Percentiles rank a stretch among this genome's conserved stretches.
These are phyloP conservation scores for Pelecanoides urinatrix DNA, from an alignment of 2,113 vertebrate species.

Conservation along the genomic window DNA sequence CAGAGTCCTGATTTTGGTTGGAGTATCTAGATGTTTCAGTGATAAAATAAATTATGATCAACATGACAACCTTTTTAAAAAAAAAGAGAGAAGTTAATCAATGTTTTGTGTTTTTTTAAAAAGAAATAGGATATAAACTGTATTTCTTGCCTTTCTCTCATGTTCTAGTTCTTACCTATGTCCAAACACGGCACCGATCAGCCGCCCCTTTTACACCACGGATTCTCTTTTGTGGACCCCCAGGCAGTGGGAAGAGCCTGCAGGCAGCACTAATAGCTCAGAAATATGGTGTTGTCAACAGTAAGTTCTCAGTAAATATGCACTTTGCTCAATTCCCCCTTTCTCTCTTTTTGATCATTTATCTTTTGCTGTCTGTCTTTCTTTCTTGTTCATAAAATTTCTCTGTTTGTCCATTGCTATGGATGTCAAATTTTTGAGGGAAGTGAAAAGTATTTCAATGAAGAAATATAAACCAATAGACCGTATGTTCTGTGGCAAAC, in stretches of 20 bases:
- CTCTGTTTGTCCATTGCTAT: background rate
- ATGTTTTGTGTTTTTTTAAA: fast-evolving
- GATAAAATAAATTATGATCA: background rate
- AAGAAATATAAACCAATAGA: background rate
- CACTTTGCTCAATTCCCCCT: constrained; percentile 25
- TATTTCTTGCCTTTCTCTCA: background rate
- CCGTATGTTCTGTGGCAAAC: background rate
- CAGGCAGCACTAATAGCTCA: constrained; percentile 85
- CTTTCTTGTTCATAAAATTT: background rate
- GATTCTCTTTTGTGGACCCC: constrained; percentile 85
- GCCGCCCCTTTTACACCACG: constrained; percentile 82
- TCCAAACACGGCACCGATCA: constrained; percentile 68
- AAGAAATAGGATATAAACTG: background rate
- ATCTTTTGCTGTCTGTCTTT: background rate
- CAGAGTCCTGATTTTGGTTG: background rate
- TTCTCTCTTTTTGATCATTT: background rate
- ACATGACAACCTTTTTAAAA: background rate
- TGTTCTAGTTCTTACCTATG: constrained; percentile 77
- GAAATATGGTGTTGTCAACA: constrained; percentile 84
- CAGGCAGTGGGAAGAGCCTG: constrained; percentile 87
- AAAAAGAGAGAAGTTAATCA: background rate
- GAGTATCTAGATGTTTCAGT: background rate
- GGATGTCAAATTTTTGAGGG: background rate
- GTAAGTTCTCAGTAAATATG: constrained; percentile 74
- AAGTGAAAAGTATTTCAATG: background rate